Evolutionary conservation across 2,113 vertebrate genomes (phyloP).

Genomic region (Scatophagus argus): DNA sequence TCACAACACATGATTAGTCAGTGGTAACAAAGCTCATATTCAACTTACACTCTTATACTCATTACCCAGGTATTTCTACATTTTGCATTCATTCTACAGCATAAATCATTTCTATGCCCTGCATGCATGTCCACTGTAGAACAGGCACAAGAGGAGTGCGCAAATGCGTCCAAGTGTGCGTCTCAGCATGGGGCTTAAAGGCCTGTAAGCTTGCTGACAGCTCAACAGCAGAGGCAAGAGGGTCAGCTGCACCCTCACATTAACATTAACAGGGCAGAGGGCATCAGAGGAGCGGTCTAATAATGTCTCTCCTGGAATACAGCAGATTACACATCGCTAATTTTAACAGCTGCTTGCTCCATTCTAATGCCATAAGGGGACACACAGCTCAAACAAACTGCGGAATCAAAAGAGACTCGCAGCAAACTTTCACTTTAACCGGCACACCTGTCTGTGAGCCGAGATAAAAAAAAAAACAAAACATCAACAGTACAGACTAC

Average conservation of each 20-base stretch:
- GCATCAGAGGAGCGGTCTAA: slow-evolving; percentile 37
- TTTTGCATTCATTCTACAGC: neutral
- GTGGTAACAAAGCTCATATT: neutral
- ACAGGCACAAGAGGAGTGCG: slow-evolving; percentile 6
- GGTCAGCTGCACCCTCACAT: slow-evolving; percentile 57
- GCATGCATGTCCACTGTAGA: neutral
- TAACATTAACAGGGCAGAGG: slow-evolving; percentile 42
- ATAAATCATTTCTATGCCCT: neutral
- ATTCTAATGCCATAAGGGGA: neutral
- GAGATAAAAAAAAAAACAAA: neutral
- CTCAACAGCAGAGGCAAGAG: slow-evolving; percentile 52
- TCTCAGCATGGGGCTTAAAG: slow-evolving; percentile 63
- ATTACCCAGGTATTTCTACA: neutral
- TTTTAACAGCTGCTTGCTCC: slow-evolving; percentile 49
- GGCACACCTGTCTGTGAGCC: too few relatives aligned
- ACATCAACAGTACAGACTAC: neutral
- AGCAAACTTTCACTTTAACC: slow-evolving; percentile 29
- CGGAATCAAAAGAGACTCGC: neutral
- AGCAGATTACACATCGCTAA: slow-evolving; percentile 63
- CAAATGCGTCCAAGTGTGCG: slow-evolving; percentile 22
- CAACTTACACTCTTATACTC: too few relatives aligned
- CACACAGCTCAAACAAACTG: neutral
- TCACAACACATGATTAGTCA: neutral
- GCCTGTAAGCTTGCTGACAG: slow-evolving; percentile 68
- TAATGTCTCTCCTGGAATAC: slow-evolving; percentile 32